Evolutionary conservation across 2,113 vertebrate species (phyloP).

Genomic region (Turnix velox): DNA sequence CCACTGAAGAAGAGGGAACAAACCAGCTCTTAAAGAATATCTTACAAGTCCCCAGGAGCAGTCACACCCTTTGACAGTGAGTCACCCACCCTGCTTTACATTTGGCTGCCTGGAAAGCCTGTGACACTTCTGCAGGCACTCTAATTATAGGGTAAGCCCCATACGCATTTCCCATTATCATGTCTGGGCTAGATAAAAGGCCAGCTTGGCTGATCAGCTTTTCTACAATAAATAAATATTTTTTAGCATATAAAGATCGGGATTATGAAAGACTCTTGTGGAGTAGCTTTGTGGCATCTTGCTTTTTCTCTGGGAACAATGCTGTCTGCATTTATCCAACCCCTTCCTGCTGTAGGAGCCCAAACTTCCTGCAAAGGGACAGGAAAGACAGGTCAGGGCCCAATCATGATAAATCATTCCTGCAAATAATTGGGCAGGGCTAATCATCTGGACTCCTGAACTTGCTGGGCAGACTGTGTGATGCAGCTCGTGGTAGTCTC

Average conservation of each 20-base stretch:
- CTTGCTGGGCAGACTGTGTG: not conserved
- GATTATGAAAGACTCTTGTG: not conserved
- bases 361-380: not conserved
- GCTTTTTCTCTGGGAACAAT: not conserved
- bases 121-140: not conserved
- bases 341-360: not conserved
- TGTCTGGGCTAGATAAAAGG: not conserved
- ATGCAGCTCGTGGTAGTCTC: not conserved
- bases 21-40: not conserved
- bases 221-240: not conserved
- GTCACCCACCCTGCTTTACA: not conserved
- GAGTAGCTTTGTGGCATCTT: not conserved
- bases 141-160: not conserved
- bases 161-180: not conserved
- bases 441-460: not conserved
- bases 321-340: not conserved
- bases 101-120: not conserved
- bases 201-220: not conserved
- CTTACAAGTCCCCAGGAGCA: not conserved
- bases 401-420: not conserved
- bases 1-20: not conserved
- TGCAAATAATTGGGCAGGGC: not conserved
- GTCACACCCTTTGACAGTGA: not conserved
- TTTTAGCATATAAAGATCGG: not conserved
- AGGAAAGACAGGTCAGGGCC: not conserved